phyloP scores from a whole-genome alignment of 2,888 invertebrate species.

The Drosophila parthenogenetica region DNA sequence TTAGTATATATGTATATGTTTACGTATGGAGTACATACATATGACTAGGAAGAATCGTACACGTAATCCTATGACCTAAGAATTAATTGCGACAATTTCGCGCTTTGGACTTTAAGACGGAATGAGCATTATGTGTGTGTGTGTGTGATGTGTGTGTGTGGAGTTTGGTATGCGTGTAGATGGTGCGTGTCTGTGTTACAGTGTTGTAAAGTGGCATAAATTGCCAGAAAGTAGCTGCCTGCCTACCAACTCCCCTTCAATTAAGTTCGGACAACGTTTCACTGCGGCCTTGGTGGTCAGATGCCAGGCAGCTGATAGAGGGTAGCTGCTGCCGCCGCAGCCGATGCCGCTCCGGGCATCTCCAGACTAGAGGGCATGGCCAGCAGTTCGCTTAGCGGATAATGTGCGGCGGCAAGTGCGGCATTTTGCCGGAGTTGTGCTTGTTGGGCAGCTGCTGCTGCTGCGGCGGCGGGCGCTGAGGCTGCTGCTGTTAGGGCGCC shows the following conservation, averaged over 20 bases:
- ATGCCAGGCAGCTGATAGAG: slow-evolving; percentile 91
- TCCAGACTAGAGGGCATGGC: slow-evolving; percentile 90
- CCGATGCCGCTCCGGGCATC: slow-evolving; percentile 85
- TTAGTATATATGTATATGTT: slow-evolving; percentile 20
- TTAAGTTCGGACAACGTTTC: slow-evolving; percentile 24
- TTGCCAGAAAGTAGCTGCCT: neutral
- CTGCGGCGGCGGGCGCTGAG: slow-evolving; percentile 54
- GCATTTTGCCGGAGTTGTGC: slow-evolving; percentile 79
- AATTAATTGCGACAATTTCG: slow-evolving; percentile 54
- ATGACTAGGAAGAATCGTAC: slow-evolving; percentile 58
- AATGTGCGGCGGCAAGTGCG: slow-evolving; percentile 86
- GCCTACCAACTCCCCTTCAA: neutral
- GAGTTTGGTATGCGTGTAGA: slow-evolving; percentile 12
- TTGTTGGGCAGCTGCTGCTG: slow-evolving; percentile 73
- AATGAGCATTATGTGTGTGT: slow-evolving; percentile 58
- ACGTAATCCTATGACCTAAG: slow-evolving; percentile 71
- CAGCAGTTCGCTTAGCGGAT: slow-evolving; percentile 90
- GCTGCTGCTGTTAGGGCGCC: slow-evolving; percentile 84
- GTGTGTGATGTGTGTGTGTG: slow-evolving; percentile 15
- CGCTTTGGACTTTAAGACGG: slow-evolving; percentile 76
- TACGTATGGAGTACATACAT: slow-evolving; percentile 59
- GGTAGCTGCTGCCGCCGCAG: slow-evolving; percentile 85
- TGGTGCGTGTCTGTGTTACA: slow-evolving; percentile 8
- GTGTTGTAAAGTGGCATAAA: neutral
- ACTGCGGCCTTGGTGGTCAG: slow-evolving; percentile 86